phyloP scores from a whole-genome alignment of 2,797 vertebrate species.

The Ibycter americanus region DNA sequence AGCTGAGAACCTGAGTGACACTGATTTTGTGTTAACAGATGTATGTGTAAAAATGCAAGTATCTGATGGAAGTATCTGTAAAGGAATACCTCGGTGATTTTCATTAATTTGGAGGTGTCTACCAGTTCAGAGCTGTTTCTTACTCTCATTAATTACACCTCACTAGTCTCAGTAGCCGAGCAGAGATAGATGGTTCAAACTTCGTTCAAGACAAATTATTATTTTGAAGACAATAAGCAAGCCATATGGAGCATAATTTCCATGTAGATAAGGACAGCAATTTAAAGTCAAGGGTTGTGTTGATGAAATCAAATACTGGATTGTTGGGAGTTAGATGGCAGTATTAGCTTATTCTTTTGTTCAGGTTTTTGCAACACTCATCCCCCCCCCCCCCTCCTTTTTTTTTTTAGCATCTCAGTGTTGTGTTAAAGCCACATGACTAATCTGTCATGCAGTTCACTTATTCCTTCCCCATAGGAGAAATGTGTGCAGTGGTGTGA shows the following conservation, averaged over 20 bases:
- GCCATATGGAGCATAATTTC: not conserved
- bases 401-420: not conserved
- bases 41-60: not conserved
- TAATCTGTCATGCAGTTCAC: not conserved
- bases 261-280: not conserved
- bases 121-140: not conserved
- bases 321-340: conserved; percentile 46
- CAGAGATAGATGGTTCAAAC: not conserved
- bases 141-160: not conserved
- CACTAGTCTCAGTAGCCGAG: not conserved
- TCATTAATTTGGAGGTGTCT: not conserved
- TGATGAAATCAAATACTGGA: not conserved
- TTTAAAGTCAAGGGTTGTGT: not conserved
- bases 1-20: not conserved
- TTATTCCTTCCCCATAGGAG: not conserved
- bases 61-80: not conserved
- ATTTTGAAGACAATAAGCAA: not conserved
- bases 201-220: not conserved
- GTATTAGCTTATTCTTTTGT: conserved; percentile 11
- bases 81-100: not conserved
- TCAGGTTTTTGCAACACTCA: not conserved
- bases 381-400: not conserved
- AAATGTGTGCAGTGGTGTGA: not conserved
- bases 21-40: not conserved
- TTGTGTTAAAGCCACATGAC: conserved; percentile 24